Conservation (phyloP, 1,140 invertebrate species). For the Fragariocoptes setiger region DNA sequence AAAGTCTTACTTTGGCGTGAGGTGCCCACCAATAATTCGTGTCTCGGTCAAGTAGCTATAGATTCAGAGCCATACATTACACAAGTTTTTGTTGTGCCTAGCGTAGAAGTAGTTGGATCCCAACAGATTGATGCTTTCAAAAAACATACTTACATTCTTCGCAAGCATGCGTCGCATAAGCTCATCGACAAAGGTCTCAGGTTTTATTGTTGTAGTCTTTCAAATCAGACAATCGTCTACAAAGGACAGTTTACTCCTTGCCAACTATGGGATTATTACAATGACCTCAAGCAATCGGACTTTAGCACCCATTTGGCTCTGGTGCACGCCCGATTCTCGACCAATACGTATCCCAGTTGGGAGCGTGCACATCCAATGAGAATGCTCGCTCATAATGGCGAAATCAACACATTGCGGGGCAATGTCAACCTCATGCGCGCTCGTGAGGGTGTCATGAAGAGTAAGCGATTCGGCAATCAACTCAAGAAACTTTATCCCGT, state of each 20-base stretch:
- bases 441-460: constrained; percentile 87
- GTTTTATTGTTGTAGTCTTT: constrained; percentile 88
- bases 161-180: constrained; percentile 65
- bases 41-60: constrained; percentile 58
- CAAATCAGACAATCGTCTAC: constrained; percentile 62
- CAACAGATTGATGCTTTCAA: constrained; percentile 14
- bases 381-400: constrained; percentile 93
- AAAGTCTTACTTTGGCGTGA: constrained; percentile 61
- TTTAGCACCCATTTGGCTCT: constrained; percentile 78
- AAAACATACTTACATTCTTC: constrained; percentile 48
- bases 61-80: constrained; percentile 77
- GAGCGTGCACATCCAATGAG: constrained; percentile 90
- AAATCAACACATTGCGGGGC: constrained; percentile 90
- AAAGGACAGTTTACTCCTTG: constrained; percentile 85
- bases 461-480: constrained; percentile 37
- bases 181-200: constrained; percentile 41
- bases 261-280: constrained; percentile 63
- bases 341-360: constrained; percentile 97
- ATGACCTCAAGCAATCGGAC: constrained; percentile 33
- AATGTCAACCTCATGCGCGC: constrained; percentile 97
- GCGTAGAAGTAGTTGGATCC: constrained; percentile 18
- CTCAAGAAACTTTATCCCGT: constrained; percentile 75
- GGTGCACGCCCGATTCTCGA: constrained; percentile 87
- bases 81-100: constrained; percentile 47
- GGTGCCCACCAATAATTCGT: constrained; percentile 47